Evolutionary conservation across 2,113 vertebrate genomes (phyloP).

Genomic region (human (Homo sapiens)): GRCh38 chr9:137336501-137337000

Average conservation of each 20-base stretch:
- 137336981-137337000: neutral
- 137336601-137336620: too few relatives aligned
- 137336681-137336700: neutral
- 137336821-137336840: neutral
- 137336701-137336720: neutral
- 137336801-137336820: neutral
- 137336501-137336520: too few relatives aligned
- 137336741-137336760: neutral
- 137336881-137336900: rapidly evolving
- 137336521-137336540: too few relatives aligned
- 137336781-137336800: neutral
- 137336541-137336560: too few relatives aligned
- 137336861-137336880: neutral
- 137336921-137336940: neutral
- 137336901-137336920: neutral
- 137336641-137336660: too few relatives aligned
- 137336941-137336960: neutral
- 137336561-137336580: too few relatives aligned
- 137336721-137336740: neutral
- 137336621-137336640: too few relatives aligned
- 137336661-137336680: neutral
- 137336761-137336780: neutral
- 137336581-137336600: too few relatives aligned
- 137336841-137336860: neutral
- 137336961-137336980: neutral